Conservation (phyloP, 1,140 invertebrate genomes). For the Cotesia glomerata region DNA sequence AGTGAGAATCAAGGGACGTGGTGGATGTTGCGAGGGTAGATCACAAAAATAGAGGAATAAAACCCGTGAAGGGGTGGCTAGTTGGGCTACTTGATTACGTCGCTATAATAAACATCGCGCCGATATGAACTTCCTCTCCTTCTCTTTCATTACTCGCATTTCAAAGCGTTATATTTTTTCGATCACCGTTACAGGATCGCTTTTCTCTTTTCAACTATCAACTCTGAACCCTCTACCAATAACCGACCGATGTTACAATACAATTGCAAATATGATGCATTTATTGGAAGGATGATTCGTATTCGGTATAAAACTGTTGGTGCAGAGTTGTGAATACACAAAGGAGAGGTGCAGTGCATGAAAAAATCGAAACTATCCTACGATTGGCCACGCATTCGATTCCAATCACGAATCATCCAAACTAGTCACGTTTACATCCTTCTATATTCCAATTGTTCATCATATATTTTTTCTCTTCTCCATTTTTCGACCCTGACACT, state of each 20-base stretch:
- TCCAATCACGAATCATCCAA: slow-evolving; percentile 35
- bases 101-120: slow-evolving; percentile 59
- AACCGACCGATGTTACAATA: slow-evolving; percentile 46
- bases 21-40: neutral
- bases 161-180: slow-evolving; percentile 16
- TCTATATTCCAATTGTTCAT: neutral
- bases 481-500: neutral
- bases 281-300: slow-evolving; percentile 36
- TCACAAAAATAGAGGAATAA: slow-evolving; percentile 19
- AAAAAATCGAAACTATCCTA: slow-evolving; percentile 23
- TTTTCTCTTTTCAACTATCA: neutral
- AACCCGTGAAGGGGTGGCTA: slow-evolving; percentile 28
- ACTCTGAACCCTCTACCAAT: slow-evolving; percentile 35
- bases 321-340: neutral
- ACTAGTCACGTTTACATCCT: slow-evolving; percentile 33
- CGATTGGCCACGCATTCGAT: slow-evolving; percentile 23
- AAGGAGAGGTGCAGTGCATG: neutral
- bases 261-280: slow-evolving; percentile 53
- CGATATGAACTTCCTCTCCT: slow-evolving; percentile 53
- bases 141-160: slow-evolving; percentile 11
- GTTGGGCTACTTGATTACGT: slow-evolving; percentile 54
- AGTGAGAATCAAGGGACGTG: slow-evolving; percentile 52
- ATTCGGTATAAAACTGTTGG: slow-evolving; percentile 10
- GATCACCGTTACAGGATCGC: neutral
- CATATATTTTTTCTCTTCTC: slow-evolving; percentile 9